Evolutionary conservation across 2,113 vertebrate species (phyloP).

Genomic region (Rafetus swinhoei): DNA sequence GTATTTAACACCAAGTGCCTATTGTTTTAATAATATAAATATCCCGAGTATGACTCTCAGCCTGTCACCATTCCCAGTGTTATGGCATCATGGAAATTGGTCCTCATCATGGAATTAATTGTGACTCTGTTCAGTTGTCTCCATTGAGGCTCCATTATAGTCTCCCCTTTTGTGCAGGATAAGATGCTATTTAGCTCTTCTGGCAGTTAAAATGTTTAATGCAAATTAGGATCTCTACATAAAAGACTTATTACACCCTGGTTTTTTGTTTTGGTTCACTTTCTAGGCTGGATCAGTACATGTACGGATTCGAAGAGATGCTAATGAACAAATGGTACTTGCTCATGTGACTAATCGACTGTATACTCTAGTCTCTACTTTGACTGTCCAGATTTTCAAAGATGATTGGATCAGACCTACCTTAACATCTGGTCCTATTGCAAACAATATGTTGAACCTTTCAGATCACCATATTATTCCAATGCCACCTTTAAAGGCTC

Average conservation of each 20-base stretch:
- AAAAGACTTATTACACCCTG: constrained; percentile 1
- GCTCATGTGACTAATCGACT: constrained; percentile 96
- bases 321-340: constrained; percentile 97
- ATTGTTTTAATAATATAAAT: neutral
- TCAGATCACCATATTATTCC: constrained; percentile 84
- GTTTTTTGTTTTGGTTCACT: constrained; percentile 15
- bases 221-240: neutral
- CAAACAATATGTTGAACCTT: constrained; percentile 80
- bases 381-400: constrained; percentile 98
- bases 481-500: constrained; percentile 75
- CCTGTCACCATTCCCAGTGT: constrained; percentile 2
- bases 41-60: neutral
- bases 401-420: constrained; percentile 94
- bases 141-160: neutral
- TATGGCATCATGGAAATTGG: neutral
- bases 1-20: neutral
- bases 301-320: constrained; percentile 95
- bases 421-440: constrained; percentile 83
- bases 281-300: constrained; percentile 94
- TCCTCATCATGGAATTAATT: neutral
- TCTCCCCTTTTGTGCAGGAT: neutral
- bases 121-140: neutral
- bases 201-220: neutral
- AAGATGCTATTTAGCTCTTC: neutral
- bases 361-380: constrained; percentile 88